These are phyloP conservation scores for Pilophorus perplexus DNA, from an alignment of 2,888 invertebrate genomes.

Conservation along the genomic window DNA sequence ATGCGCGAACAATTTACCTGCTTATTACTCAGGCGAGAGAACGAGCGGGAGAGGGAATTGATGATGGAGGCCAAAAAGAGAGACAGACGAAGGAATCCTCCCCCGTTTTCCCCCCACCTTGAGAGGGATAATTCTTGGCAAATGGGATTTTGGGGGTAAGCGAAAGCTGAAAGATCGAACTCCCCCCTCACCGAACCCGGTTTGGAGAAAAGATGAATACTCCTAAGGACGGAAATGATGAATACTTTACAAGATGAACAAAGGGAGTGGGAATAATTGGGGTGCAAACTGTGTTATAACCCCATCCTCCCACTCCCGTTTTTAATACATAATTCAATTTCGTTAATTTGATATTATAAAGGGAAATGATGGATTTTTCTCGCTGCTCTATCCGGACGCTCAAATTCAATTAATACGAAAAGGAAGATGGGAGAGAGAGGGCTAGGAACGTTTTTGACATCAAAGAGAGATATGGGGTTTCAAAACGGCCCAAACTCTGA, in stretches of 20 bases:
- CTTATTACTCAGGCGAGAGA: conserved; percentile 25
- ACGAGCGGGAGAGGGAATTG: background rate
- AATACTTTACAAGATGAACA: conserved; percentile 1
- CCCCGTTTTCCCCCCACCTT: background rate
- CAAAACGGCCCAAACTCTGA: no score
- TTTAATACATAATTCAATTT: no score
- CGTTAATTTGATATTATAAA: no score
- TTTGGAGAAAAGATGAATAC: background rate
- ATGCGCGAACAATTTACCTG: conserved; percentile 39
- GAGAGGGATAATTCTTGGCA: conserved; percentile 20
- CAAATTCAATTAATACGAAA: no score
- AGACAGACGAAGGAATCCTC: background rate
- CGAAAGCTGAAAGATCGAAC: background rate
- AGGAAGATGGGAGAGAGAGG: no score
- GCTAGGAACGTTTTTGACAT: no score
- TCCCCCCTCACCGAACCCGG: background rate
- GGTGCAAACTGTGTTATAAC: background rate
- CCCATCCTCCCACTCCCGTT: no score
- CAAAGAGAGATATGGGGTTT: no score
- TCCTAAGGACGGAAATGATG: conserved; percentile 4
- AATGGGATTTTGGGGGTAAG: conserved; percentile 25
- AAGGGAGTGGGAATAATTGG: background rate
- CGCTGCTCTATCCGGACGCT: no score
- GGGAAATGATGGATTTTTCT: no score
- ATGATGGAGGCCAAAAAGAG: background rate